Percentiles rank a stretch among this genome's conserved stretches.
Conservation (phyloP, 2,888 invertebrate genomes). For the Hyppa rectilinea region DNA sequence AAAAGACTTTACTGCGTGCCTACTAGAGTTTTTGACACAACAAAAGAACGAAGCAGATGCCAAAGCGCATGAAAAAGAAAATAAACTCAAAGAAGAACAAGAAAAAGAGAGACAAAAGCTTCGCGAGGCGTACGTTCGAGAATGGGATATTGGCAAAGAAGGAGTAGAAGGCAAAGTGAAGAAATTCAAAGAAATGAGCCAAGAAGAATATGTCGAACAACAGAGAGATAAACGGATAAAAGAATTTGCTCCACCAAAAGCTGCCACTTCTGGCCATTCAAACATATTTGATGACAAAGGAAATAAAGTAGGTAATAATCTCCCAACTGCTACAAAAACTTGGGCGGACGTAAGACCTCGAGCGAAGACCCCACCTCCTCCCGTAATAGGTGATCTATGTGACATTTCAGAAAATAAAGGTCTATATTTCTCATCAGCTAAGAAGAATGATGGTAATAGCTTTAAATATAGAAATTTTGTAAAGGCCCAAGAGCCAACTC, state of each 20-base stretch:
- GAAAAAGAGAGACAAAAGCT: constrained; percentile 88
- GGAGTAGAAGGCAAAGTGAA: constrained; percentile 88
- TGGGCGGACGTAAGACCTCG: constrained; percentile 84
- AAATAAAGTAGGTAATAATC: constrained; percentile 67
- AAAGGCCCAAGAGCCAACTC: constrained; percentile 75
- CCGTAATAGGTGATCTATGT: constrained; percentile 71
- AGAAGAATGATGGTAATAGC: constrained; percentile 68
- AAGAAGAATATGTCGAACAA: constrained; percentile 94
- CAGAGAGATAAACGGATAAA: constrained; percentile 93
- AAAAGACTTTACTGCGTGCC: constrained; percentile 83
- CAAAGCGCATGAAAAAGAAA: constrained; percentile 84
- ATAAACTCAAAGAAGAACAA: constrained; percentile 81
- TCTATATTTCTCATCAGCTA: constrained; percentile 81
- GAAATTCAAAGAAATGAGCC: constrained; percentile 91
- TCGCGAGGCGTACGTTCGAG: constrained; percentile 91
- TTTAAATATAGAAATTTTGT: constrained; percentile 84
- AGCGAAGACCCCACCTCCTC: constrained; percentile 75
- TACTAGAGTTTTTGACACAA: constrained; percentile 85
- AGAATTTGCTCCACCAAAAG: constrained; percentile 94
- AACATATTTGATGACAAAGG: constrained; percentile 81
- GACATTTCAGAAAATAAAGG: constrained; percentile 75
- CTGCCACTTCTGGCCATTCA: constrained; percentile 68
- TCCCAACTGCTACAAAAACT: constrained; percentile 68
- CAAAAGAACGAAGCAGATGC: constrained; percentile 88
- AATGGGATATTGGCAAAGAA: constrained; percentile 94